These are phyloP conservation scores for Gymnoscopelus microlampas DNA, from an alignment of 2,797 vertebrate species.

Conservation along the genomic window DNA sequence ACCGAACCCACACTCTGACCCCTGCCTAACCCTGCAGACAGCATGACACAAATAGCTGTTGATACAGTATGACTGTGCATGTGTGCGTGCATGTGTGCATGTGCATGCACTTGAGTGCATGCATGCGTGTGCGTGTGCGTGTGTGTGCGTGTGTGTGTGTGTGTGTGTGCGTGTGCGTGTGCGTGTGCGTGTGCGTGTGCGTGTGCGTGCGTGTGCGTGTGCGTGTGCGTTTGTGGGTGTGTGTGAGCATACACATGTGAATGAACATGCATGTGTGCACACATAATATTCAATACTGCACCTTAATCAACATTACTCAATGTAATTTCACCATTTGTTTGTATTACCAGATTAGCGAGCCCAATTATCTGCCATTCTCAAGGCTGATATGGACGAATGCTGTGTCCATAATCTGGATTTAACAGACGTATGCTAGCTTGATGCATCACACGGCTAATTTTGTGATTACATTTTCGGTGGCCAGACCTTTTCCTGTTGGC, in stretches of 20 bases:
- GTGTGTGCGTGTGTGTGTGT: constrained; percentile 6
- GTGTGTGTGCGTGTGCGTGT: constrained; percentile 28
- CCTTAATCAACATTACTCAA: constrained; percentile 66
- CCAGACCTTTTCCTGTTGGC: constrained; percentile 78
- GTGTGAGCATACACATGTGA: constrained; percentile 11
- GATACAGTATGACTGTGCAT: neutral
- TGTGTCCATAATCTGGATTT: constrained; percentile 60
- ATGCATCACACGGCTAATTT: constrained; percentile 74
- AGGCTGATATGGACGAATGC: constrained; percentile 74
- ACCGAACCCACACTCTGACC: constrained; percentile 67
- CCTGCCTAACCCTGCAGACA: constrained; percentile 30
- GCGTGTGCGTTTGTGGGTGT: neutral
- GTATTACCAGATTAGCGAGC: constrained; percentile 66
- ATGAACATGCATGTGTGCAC: constrained; percentile 24
- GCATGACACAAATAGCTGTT: constrained; percentile 42
- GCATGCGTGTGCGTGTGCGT: constrained; percentile 32
- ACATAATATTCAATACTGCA: constrained; percentile 43
- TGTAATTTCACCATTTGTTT: constrained; percentile 74
- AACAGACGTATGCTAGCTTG: constrained; percentile 64
- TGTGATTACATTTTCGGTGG: constrained; percentile 77
- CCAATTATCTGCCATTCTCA: constrained; percentile 75
- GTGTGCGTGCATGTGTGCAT: constrained; percentile 32
- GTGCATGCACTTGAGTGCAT: no score
- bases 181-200: constrained; percentile 16
- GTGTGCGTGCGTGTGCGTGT: constrained; percentile 25